Percentiles rank a stretch among this genome's conserved stretches.
These are phyloP conservation scores for Euura lappo DNA, from an alignment of 1,140 invertebrate species.

Conservation along the genomic window DNA sequence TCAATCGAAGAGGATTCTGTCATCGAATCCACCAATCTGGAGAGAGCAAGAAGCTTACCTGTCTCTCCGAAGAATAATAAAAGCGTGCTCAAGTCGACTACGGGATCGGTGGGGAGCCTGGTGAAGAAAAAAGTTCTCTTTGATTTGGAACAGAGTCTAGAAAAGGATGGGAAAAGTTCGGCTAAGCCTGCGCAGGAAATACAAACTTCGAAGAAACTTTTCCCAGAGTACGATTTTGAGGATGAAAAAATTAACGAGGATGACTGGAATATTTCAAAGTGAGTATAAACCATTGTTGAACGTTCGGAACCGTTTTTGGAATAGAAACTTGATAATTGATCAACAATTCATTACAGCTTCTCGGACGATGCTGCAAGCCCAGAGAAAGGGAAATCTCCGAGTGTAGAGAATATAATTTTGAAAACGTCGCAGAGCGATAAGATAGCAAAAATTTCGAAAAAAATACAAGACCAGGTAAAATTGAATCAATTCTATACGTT, in stretches of 20 bases:
- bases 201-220: constrained; percentile 50
- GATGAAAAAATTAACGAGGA: constrained; percentile 53
- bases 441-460: constrained; percentile 47
- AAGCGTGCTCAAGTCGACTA: constrained; percentile 64
- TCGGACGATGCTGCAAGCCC: constrained; percentile 30
- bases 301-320: not conserved
- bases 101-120: constrained; percentile 55
- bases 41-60: constrained; percentile 39
- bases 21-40: constrained; percentile 40
- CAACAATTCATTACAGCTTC: constrained; percentile 24
- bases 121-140: constrained; percentile 69
- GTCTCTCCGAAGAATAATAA: constrained; percentile 51
- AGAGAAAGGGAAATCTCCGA: constrained; percentile 18
- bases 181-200: constrained; percentile 47
- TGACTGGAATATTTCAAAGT: constrained; percentile 64
- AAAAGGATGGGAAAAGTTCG: constrained; percentile 57
- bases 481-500: not conserved
- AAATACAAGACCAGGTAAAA: constrained; percentile 44
- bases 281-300: constrained; percentile 22
- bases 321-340: not conserved
- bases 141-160: constrained; percentile 63
- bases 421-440: constrained; percentile 47
- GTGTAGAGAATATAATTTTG: constrained; percentile 36
- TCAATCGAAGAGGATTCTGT: constrained; percentile 22
- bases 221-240: constrained; percentile 35